A percentile compares a stretch with the other conserved stretches of the same genome.
These are phyloP conservation scores for Nannospalax galili DNA, from an alignment of 2,113 vertebrate genomes.

Conservation along the genomic window DNA sequence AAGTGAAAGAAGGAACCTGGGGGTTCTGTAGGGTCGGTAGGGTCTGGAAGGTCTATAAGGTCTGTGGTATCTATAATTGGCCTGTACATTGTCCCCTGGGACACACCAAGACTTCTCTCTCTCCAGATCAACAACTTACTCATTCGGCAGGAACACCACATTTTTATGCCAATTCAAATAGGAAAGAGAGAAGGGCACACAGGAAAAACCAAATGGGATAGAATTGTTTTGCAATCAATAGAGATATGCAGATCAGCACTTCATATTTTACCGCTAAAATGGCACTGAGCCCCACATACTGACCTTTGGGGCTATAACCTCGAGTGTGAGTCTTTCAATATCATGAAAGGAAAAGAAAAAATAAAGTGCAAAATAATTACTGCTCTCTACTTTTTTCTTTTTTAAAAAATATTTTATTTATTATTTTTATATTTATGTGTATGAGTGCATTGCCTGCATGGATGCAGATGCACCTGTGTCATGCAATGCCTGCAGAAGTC, in stretches of 20 bases:
- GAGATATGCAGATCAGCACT: background rate
- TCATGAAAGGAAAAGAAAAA: slow-evolving; percentile 37
- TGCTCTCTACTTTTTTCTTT: background rate
- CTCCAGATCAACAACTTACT: background rate
- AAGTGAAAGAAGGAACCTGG: no score
- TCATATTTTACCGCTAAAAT: slow-evolving; percentile 27
- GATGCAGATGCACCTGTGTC: no score
- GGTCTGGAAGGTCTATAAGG: no score
- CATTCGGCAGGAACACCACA: background rate
- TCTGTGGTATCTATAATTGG: no score
- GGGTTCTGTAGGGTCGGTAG: no score
- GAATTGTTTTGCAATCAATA: slow-evolving; percentile 44
- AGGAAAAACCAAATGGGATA: background rate
- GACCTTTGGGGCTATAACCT: background rate
- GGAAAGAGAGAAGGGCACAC: background rate
- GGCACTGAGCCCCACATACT: background rate
- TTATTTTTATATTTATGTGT: no score
- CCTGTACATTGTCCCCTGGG: background rate
- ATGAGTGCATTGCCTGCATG: no score
- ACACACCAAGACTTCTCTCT: background rate
- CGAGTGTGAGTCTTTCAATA: background rate
- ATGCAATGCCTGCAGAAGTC: no score
- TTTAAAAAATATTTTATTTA: no score
- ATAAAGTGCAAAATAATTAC: background rate
- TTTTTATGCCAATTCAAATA: slow-evolving; percentile 52